Conservation (phyloP, 2,888 invertebrate genomes). For the Sisyra nigra region DNA sequence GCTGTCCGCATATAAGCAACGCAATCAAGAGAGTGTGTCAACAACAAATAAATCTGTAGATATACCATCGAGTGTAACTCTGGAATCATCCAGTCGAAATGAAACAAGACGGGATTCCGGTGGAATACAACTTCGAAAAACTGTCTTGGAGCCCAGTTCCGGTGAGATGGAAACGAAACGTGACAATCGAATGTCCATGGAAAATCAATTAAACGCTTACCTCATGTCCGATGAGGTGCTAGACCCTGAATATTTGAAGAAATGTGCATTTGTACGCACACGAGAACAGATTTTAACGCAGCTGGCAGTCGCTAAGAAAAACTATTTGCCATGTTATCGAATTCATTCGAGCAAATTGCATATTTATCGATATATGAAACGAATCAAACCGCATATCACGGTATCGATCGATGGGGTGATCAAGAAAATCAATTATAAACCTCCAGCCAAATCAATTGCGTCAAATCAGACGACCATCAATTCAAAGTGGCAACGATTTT, state of each 20-base stretch:
- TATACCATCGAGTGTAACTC: too few relatives aligned
- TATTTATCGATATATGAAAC: conserved; percentile 6
- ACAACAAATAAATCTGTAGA: too few relatives aligned
- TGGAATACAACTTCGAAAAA: too few relatives aligned
- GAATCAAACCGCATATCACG: conserved; percentile 5
- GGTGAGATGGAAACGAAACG: conserved; percentile 4
- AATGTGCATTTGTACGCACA: neutral
- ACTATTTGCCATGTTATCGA: conserved; percentile 3
- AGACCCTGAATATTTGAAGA: neutral
- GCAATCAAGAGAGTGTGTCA: too few relatives aligned
- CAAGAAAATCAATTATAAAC: conserved; percentile 1
- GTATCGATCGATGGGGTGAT: conserved; percentile 2
- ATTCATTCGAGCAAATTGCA: conserved; percentile 6
- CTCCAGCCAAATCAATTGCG: neutral
- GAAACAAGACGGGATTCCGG: too few relatives aligned
- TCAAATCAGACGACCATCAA: neutral
- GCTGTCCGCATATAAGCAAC: too few relatives aligned
- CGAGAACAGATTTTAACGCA: neutral
- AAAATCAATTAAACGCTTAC: neutral
- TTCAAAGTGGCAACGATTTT: neutral
- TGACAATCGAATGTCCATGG: neutral
- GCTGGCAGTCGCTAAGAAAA: conserved; percentile 1
- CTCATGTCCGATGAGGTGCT: neutral
- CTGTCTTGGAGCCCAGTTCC: neutral
- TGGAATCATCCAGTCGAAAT: too few relatives aligned